These are phyloP conservation scores for Sycobia sp. DNA, from an alignment of 1,140 invertebrate genomes.

Conservation along the genomic window DNA sequence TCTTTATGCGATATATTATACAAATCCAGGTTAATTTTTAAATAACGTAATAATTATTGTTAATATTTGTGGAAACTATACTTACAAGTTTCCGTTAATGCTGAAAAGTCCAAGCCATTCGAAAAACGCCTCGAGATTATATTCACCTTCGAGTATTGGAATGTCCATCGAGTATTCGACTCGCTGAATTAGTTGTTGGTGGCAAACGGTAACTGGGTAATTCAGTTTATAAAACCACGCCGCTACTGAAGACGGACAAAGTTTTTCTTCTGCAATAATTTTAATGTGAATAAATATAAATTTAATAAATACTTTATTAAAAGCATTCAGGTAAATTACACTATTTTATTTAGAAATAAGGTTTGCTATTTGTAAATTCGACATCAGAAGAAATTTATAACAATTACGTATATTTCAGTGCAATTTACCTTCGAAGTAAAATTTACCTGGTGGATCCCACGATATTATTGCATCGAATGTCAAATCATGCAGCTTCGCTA, in stretches of 20 bases:
- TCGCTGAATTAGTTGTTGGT: constrained; percentile 48
- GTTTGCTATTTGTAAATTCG: too few species aligned
- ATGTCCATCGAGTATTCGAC: constrained; percentile 52
- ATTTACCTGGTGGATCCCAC: constrained; percentile 64
- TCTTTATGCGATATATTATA: too few species aligned
- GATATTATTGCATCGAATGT: constrained; percentile 60
- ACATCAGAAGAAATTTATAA: constrained; percentile 8
- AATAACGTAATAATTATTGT: too few species aligned
- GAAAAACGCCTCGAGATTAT: constrained; percentile 54
- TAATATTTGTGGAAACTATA: constrained; percentile 27
- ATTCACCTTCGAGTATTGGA: constrained; percentile 47
- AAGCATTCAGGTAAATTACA: background rate
- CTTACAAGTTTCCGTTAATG: constrained; percentile 57
- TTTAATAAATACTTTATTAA: background rate
- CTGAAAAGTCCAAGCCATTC: constrained; percentile 65
- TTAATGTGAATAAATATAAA: constrained; percentile 17
- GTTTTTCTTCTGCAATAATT: constrained; percentile 51
- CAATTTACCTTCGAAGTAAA: background rate
- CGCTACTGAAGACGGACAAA: constrained; percentile 68
- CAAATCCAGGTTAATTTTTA: too few species aligned
- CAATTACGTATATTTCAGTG: background rate
- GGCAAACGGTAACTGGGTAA: constrained; percentile 57
- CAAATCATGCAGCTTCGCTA: constrained; percentile 52
- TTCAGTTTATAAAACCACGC: constrained; percentile 62
- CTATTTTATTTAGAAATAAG: too few species aligned